A percentile compares a stretch with the other conserved stretches of the same genome.
These are phyloP conservation scores for Arnoldichthys spilopterus DNA, from an alignment of 2,797 vertebrate species.

Conservation along the genomic window DNA sequence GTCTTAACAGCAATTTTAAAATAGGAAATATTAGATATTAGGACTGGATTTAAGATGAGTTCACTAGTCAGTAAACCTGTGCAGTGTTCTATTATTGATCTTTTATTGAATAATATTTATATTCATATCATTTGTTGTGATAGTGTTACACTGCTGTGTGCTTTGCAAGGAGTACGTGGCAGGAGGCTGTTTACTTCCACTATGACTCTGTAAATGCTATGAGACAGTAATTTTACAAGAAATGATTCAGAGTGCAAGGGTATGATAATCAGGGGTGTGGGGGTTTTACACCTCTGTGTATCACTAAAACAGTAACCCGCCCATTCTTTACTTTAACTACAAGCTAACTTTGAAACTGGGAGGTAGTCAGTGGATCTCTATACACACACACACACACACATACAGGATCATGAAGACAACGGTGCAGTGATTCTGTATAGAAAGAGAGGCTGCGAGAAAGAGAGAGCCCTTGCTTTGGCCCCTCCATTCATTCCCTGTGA, in stretches of 20 bases:
- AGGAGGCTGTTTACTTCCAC: background rate
- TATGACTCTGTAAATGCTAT: background rate
- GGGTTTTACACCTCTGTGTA: background rate
- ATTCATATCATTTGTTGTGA: too few species aligned
- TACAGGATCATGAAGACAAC: constrained; percentile 57
- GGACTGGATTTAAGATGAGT: too few species aligned
- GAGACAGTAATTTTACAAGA: too few species aligned
- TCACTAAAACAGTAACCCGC: background rate
- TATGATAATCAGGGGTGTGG: background rate
- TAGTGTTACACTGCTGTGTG: background rate
- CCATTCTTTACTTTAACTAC: background rate
- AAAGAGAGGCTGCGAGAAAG: constrained; percentile 37
- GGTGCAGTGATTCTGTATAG: constrained; percentile 56
- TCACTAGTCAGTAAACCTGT: too few species aligned
- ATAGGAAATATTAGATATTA: too few species aligned
- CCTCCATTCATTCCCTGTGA: constrained; percentile 63
- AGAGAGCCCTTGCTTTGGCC: constrained; percentile 58
- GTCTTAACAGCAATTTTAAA: too few species aligned
- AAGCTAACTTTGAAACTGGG: constrained; percentile 42
- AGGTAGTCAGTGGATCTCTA: constrained; percentile 42
- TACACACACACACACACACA: background rate
- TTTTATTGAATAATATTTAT: too few species aligned
- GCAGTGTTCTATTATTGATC: too few species aligned
- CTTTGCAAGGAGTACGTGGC: background rate
- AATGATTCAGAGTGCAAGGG: too few species aligned